phyloP scores from a whole-genome alignment of 2,797 vertebrate species.

The Parauchenoglanis punctatus region DNA sequence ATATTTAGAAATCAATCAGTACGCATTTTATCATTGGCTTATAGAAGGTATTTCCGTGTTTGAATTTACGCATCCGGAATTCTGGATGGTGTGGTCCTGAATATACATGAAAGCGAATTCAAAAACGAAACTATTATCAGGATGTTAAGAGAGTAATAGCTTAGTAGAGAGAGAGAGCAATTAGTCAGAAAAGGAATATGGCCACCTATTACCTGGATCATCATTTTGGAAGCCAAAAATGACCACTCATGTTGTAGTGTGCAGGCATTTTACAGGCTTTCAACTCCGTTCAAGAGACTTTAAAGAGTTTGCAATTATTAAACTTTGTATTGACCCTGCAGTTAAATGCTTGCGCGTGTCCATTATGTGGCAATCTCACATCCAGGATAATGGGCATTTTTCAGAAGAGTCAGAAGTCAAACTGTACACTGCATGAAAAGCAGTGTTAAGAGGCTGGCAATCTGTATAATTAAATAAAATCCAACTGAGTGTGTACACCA shows the following conservation, averaged over 20 bases:
- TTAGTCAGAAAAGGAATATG: slow-evolving; percentile 50
- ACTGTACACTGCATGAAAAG: slow-evolving; percentile 58
- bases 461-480: slow-evolving; percentile 68
- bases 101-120: slow-evolving; percentile 29
- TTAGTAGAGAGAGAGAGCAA: slow-evolving; percentile 45
- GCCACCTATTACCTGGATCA: slow-evolving; percentile 55
- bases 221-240: slow-evolving; percentile 59
- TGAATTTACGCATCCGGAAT: slow-evolving; percentile 7
- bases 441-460: slow-evolving; percentile 64
- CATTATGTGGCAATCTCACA: slow-evolving; percentile 69
- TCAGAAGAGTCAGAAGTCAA: slow-evolving; percentile 62
- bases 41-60: not conserved
- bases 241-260: slow-evolving; percentile 65
- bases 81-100: slow-evolving; percentile 18
- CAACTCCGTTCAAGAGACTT: slow-evolving; percentile 70
- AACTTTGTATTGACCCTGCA: slow-evolving; percentile 72
- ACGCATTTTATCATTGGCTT: not conserved
- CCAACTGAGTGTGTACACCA: slow-evolving; percentile 56
- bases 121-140: slow-evolving; percentile 15
- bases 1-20: slow-evolving; percentile 9
- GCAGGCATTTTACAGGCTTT: slow-evolving; percentile 69
- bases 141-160: slow-evolving; percentile 40
- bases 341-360: slow-evolving; percentile 60
- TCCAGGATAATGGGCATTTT: slow-evolving; percentile 65
- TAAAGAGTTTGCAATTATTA: slow-evolving; percentile 74